Base-by-base conservation (phyloP, 2,888 invertebrate genomes). In the Eupithecia centaureata region DNA sequence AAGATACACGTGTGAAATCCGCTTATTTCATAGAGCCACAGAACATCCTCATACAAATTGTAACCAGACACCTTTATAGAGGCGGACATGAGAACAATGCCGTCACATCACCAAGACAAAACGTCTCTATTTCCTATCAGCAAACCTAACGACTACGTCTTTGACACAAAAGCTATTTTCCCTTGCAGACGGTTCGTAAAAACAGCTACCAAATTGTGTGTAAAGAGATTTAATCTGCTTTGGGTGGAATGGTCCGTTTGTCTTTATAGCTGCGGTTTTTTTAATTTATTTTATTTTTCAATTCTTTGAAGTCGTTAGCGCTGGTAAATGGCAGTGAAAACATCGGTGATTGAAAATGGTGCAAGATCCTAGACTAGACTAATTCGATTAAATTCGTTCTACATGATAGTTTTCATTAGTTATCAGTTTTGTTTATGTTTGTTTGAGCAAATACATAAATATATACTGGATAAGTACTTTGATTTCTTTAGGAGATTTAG, bases 221-320 rank as follows among this genome's bases (percentile, higher is more conserved):
- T 87, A 82, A 88, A 85, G 83, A 85, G 84, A 87, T 86, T 88
- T 88, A 86, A 88, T 87, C 87, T 85, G 84, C 78, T 80, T 85
- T 85, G 83, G 83, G 83, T 83, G 82, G 82, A 75, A 81, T 80
- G 80, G 79, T 81, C 78, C 81, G 78, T 82, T 79, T 78, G 80
- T 82, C 80, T 83, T 83, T 83, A 81, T 79, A 76, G 77, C 74
- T 71, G 77, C 73, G 79, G 82, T 82, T 84, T 82, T 47, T 84
- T 82, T 78, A 81, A 76, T 65, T 71, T 69, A 71, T 70, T 70
- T 70, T 67, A 64, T 63, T 68, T 71, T 71, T 65, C 65, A 68
- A 71, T 67, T 63, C 65, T 67, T 71, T 57, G 56, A 61, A 65
- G 67, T 67, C 70, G 65, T 62, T 66, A 54, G n/a, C 58, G 61